A percentile compares a stretch with the other conserved stretches of the same genome.
phyloP scores from a whole-genome alignment of 2,113 vertebrate genomes.

The Enhydra lutris region DNA sequence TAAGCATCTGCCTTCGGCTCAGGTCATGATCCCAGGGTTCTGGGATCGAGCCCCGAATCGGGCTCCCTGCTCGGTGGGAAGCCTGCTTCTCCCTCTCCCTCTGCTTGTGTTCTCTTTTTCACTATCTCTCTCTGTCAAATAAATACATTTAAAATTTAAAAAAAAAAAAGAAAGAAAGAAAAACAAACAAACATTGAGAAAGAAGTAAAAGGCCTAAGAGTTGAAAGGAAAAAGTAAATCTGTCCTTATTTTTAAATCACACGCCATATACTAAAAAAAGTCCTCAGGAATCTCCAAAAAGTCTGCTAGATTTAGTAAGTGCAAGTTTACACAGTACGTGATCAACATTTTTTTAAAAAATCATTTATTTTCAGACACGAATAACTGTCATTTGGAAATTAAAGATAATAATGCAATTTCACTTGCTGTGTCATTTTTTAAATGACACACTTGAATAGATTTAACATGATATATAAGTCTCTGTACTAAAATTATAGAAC shows the following conservation, averaged over 20 bases:
- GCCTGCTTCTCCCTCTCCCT: too few relatives aligned
- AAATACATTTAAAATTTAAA: too few relatives aligned
- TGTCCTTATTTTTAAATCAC: background rate
- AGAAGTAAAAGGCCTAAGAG: background rate
- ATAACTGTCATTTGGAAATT: background rate
- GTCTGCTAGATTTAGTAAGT: background rate
- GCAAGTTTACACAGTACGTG: background rate
- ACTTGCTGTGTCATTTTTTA: background rate
- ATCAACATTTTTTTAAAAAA: background rate
- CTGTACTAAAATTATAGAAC: background rate
- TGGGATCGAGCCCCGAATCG: too few relatives aligned
- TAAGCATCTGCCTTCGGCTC: too few relatives aligned
- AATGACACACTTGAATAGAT: background rate
- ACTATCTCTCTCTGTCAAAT: too few relatives aligned
- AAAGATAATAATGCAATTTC: background rate
- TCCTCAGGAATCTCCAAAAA: background rate
- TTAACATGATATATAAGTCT: background rate
- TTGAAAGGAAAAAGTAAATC: background rate
- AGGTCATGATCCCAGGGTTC: too few relatives aligned
- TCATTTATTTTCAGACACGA: background rate
- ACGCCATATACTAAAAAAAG: background rate
- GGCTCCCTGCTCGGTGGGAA: too few relatives aligned
- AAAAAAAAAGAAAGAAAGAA: too few relatives aligned
- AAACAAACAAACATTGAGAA: background rate
- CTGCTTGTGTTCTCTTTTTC: too few relatives aligned